Evolutionary conservation across 2,113 vertebrate genomes (phyloP), one percentile per base, ranked within the genome.

Genomic region (Sebastes schlegelii): DNA sequence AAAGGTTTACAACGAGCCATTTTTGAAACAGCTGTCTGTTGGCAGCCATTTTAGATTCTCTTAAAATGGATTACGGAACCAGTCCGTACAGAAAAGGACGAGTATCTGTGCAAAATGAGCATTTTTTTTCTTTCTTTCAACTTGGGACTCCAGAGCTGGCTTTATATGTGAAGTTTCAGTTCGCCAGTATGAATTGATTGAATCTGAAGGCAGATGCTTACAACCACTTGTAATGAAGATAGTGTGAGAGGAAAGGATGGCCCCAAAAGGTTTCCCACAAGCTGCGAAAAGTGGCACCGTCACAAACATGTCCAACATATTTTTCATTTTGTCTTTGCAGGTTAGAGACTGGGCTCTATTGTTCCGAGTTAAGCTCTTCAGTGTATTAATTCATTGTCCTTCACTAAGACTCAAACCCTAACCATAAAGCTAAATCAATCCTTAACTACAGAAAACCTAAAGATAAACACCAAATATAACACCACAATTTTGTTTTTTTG

Each of bases 231-330:
- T 40, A 68, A 70, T 81, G 74, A 75, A 19, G 51, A 74, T 26
- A 9, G 26, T 34, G 52, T 19, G 8, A 76, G 17, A 23, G 45
- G 8, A 66, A 55, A 65, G 4, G 17, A 63, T 17, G 9, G 5
- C 0, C 8, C 60, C 54, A 84, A 54, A 67, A 21, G 6, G 7
- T 79, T 86, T 51, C 40, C 65, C 12, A 45, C 58, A 54, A 43
- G 43, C 1, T 8, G 43, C 12, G 43, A 34, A 60, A 74, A 66
- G 45, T 49, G 13, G 11, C 45, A 82, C 42, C 67, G 86, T 85
- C 74, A 91, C 87, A 91, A 88, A 87, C 42, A 87, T 80, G 91
- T 49, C 91, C 89, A 89, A 85, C 70, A 21, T 8, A 46, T 60
- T 74, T 64, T n/a, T n/a, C 26, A 8, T 23, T 81, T 77, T 57